These are phyloP conservation scores for Cliona cf. orientalis DNA, from an alignment of 37 sponge, comb jelly and placozoan genomes.

Conservation along the genomic window DNA sequence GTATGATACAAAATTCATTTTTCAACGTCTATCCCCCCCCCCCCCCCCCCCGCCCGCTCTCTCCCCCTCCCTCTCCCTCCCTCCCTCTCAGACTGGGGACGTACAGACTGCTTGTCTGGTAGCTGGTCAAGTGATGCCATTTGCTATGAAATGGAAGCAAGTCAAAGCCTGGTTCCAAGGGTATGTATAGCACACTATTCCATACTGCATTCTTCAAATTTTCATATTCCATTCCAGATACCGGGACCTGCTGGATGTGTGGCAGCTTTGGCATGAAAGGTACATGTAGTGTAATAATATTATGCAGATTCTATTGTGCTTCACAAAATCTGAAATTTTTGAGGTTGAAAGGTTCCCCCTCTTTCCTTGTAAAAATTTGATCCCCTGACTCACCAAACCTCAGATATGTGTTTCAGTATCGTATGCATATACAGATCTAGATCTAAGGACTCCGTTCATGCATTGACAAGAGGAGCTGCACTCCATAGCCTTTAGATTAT, in stretches of 20 bases:
- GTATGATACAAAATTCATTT: too few species aligned
- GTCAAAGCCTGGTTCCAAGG: conserved; percentile 78
- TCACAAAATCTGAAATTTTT: not conserved
- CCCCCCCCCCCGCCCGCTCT: conserved; percentile 2
- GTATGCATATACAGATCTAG: too few species aligned
- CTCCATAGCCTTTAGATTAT: too few species aligned
- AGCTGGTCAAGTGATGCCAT: conserved; percentile 63
- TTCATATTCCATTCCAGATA: conserved; percentile 47
- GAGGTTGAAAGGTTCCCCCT: too few species aligned
- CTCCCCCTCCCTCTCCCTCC: not conserved
- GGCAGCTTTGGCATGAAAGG: conserved; percentile 90
- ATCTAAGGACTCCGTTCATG: too few species aligned
- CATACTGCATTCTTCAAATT: not conserved
- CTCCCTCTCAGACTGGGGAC: conserved; percentile 72
- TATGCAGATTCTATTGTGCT: not conserved
- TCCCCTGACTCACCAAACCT: too few species aligned
- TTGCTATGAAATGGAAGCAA: conserved; percentile 17
- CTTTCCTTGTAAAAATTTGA: too few species aligned
- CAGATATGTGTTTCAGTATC: too few species aligned
- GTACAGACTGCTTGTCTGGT: conserved; percentile 86
- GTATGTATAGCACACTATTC: conserved; percentile 22
- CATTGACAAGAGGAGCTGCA: too few species aligned
- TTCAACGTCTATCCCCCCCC: not conserved
- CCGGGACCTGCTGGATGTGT: conserved; percentile 76
- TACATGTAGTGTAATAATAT: conserved; percentile 5